phyloP scores from a whole-genome alignment of 2,888 invertebrate species.

The Limnephilus auricula region DNA sequence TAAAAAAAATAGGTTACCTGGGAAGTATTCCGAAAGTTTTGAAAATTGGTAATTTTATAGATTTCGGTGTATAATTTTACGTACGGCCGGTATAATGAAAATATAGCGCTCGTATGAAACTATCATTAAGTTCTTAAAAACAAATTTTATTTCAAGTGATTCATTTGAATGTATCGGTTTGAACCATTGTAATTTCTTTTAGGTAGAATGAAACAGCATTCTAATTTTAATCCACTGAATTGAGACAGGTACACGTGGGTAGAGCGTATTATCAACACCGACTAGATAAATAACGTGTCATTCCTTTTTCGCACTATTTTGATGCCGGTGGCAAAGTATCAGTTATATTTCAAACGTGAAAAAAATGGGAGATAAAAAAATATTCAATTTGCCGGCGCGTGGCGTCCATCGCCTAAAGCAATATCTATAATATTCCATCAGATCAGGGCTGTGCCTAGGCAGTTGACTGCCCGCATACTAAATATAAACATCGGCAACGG shows the following conservation, averaged over 20 bases:
- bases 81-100: no score
- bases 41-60: no score
- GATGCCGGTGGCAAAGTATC: not conserved
- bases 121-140: no score
- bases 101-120: no score
- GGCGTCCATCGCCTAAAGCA: not conserved
- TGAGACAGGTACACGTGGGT: not conserved
- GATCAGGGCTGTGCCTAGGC: not conserved
- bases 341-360: not conserved
- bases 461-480: not conserved
- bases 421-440: not conserved
- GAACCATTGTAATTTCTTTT: no score
- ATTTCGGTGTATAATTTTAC: no score
- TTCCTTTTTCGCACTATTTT: not conserved
- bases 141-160: no score
- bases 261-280: not conserved
- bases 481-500: not conserved
- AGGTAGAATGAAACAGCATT: not conserved
- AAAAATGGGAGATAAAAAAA: not conserved
- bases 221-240: not conserved
- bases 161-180: no score
- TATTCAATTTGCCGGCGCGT: not conserved
- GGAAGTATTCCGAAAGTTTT: no score
- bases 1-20: no score
- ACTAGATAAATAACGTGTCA: not conserved